Base-by-base conservation (phyloP, 2,888 invertebrate genomes). In the Limnephilus auricula region DNA sequence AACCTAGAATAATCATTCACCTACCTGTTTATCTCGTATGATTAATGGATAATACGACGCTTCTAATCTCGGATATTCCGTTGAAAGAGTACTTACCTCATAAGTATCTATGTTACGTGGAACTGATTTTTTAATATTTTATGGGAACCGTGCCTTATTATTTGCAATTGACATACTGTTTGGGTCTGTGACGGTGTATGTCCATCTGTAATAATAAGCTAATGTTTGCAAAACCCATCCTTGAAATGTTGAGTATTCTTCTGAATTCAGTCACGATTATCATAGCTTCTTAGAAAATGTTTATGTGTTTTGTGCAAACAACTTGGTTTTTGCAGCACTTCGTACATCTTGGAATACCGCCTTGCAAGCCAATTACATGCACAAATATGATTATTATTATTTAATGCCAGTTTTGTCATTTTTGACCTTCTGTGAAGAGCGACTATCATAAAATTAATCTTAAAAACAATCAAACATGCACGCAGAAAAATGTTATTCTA, bases 221-320 rank as follows among this genome's bases (percentile, higher is more conserved):
- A 25, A 65, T 65, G 65, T 65, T 65, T 65, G 65, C 65, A n/a
- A 65, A 65, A n/a, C 65, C 65, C 65, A 65, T 65, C 65, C 65
- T 65, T 65, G 65, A 65, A 65, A 65, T 65, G 25, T 6, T 65
- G 65, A 65, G 50, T 50, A 50, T 65, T 65, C 65, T 65, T 65
- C 25, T 65, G 65, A 65, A 65, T 65, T 65, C 65, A 65, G 65
- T 65, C 65, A 65, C 65, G 65, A 65, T 9, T 65, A 65, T 65
- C 25, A 25, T 25, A 65, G 25, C 25, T 65, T 65, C 65, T 65
- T 65, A 65, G 65, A 65, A 65, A 65, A 25, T 65, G 65, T 65
- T 65, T 65, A 65, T 65, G 65, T 65, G 65, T n/a, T 65, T 65
- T 65, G 65, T 65, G 65, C 65, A 65, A 65, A 65, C 65, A 65